These are phyloP conservation scores for Panorpa germanica DNA, from an alignment of 2,888 invertebrate species.

Conservation along the genomic window DNA sequence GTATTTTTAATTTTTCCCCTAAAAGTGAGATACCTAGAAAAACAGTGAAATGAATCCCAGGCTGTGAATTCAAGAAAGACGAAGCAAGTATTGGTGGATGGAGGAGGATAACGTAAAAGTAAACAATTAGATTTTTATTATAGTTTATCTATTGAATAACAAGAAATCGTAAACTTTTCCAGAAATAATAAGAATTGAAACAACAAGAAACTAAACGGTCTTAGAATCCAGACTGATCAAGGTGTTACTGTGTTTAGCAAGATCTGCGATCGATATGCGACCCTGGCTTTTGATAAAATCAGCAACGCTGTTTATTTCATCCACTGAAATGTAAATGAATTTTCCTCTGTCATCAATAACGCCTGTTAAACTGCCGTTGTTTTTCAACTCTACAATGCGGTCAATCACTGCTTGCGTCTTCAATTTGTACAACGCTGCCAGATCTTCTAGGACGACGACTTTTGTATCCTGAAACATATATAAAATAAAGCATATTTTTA, in stretches of 20 bases:
- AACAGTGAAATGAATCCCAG: too few species aligned
- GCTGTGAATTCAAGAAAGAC: too few species aligned
- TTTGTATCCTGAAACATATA: conserved; percentile 57
- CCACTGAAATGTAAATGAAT: conserved; percentile 89
- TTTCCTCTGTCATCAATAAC: conserved; percentile 98
- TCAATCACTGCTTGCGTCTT: conserved; percentile 80
- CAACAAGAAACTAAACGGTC: too few species aligned
- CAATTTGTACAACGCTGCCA: conserved; percentile 78
- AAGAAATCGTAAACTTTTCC: too few species aligned
- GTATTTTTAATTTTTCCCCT: too few species aligned
- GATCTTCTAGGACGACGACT: conserved; percentile 83
- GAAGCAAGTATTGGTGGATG: too few species aligned
- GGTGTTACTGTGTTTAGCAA: conserved; percentile 87
- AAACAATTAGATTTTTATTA: too few species aligned
- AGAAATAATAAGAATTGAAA: too few species aligned
- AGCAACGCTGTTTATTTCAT: conserved; percentile 81
- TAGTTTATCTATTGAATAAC: too few species aligned
- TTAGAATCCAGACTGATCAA: conserved; percentile 85
- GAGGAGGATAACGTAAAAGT: too few species aligned
- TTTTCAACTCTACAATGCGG: conserved; percentile 69
- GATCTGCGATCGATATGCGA: conserved; percentile 78
- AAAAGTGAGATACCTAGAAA: too few species aligned
- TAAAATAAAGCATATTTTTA: too few species aligned
- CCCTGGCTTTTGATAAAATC: conserved; percentile 92
- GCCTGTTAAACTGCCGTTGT: conserved; percentile 71